phyloP scores from a whole-genome alignment of 2,797 vertebrate species.

The Thripadectes ignobilis region DNA sequence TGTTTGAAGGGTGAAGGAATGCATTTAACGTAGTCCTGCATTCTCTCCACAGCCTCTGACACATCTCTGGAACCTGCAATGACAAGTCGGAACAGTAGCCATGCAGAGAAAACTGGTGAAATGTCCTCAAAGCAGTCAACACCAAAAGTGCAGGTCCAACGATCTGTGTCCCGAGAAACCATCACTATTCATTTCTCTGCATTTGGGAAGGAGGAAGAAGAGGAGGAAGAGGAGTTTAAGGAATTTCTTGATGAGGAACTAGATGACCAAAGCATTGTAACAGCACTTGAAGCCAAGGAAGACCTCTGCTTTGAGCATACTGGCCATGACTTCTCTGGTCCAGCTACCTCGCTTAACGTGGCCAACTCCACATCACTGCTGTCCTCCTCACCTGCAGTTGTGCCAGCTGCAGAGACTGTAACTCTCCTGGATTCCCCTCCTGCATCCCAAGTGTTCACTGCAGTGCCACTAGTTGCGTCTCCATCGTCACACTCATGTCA shows the following conservation, averaged over 20 bases:
- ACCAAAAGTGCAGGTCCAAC: conserved; percentile 91
- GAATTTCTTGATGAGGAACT: conserved; percentile 73
- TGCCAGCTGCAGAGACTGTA: conserved; percentile 68
- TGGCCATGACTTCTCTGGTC: conserved; percentile 62
- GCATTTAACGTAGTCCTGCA: neutral
- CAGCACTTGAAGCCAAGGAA: conserved; percentile 91
- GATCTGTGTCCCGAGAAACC: conserved; percentile 87
- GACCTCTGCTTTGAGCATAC: conserved; percentile 85
- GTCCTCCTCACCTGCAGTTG: conserved; percentile 59
- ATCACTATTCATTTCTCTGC: conserved; percentile 96
- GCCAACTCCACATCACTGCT: conserved; percentile 58
- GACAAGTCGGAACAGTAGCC: conserved; percentile 89
- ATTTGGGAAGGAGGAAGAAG: conserved; percentile 92
- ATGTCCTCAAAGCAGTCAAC: conserved; percentile 82
- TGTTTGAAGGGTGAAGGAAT: neutral
- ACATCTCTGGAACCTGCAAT: conserved; percentile 82
- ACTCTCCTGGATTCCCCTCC: conserved; percentile 70
- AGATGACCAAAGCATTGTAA: conserved; percentile 85
- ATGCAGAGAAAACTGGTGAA: conserved; percentile 86
- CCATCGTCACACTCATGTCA: conserved; percentile 69
- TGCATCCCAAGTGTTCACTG: conserved; percentile 51
- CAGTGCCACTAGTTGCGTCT: conserved; percentile 74
- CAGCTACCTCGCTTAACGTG: conserved; percentile 64
- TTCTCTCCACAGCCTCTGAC: conserved; percentile 80
- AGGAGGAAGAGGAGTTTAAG: conserved; percentile 86